Base-by-base conservation (phyloP, 1,140 invertebrate genomes). In the Anoplolepis gracilipes region DNA sequence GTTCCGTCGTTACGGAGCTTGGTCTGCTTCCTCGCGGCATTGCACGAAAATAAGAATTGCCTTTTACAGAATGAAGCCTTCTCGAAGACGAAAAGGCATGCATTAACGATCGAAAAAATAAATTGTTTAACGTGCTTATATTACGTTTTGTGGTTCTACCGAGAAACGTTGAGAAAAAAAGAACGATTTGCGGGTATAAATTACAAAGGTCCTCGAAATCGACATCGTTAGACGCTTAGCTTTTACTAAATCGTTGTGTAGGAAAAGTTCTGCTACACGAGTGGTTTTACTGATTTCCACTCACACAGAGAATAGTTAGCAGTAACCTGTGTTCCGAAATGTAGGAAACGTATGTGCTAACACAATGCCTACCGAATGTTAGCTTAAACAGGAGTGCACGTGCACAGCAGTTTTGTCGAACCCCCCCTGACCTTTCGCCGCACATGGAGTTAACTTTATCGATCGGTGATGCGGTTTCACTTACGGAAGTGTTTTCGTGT, bases 201-300 rank as follows among this genome's bases (percentile, higher is more conserved):
- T 93, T 93, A 93, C 87, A 87, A 93, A 92, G 89, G 90, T 92
- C 87, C 93, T 93, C 82, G 69, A 92, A 84, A 90, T 42, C 81
- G 61, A 36, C 57, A 86, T 87, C 92, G 78, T 75, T 77, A 77
- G 91, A 85, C 87, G 84, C 85, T 7, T 88, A 91, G 90, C 73
- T 92, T n/a, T 90, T 92, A 87, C 90, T 89, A 93, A 93, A 93
- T 93, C 92, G 90, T 90, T 89, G 84, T 92, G 91, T 92, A 92
- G 90, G 85, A 92, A 90, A 91, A 91, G 86, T 92, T 92, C 88
- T 69, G 84, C 90, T 79, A 62, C 86, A 85, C 84, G 70, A 73
- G 72, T 85, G 28, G 81, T 30, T 85, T 84, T 67, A 84, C 67
- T 76, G 69, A 84, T 73, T 65, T 72, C 28, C 75, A 53, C 57